These are phyloP conservation scores for Enteromius thamalakanensis DNA, from an alignment of 2,797 vertebrate genomes.

Conservation along the genomic window DNA sequence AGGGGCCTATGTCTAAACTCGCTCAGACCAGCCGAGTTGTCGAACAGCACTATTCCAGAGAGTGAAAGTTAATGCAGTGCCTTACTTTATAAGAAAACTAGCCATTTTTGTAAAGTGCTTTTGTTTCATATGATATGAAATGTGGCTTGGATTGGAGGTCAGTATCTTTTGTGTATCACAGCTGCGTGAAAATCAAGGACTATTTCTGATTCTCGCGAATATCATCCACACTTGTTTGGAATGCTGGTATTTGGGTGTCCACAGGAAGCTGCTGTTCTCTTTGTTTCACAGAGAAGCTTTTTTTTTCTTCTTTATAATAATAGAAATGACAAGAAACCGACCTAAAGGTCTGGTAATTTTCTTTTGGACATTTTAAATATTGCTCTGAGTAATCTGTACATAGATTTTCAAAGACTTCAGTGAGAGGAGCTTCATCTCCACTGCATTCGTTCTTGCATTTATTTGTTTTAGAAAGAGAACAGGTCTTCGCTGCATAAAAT, in stretches of 20 bases:
- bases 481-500: background rate
- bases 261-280: constrained; percentile 49
- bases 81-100: constrained; percentile 76
- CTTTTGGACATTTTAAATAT: constrained; percentile 48
- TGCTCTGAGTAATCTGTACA: constrained; percentile 53
- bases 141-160: constrained; percentile 11
- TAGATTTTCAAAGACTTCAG: constrained; percentile 56
- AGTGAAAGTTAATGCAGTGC: constrained; percentile 79
- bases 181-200: constrained; percentile 13
- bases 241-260: constrained; percentile 34
- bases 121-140: constrained; percentile 11
- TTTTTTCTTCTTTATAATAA: constrained; percentile 47
- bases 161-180: constrained; percentile 24
- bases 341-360: background rate
- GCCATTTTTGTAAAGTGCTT: constrained; percentile 53
- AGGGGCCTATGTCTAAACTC: constrained; percentile 92
- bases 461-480: constrained; percentile 12
- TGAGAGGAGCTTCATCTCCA: constrained; percentile 43
- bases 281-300: constrained; percentile 33
- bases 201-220: constrained; percentile 21
- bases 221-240: constrained; percentile 20
- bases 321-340: background rate
- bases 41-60: constrained; percentile 67
- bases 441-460: constrained; percentile 39
- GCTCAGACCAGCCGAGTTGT: constrained; percentile 39